Evolutionary conservation across 2,113 vertebrate genomes (phyloP).

Genomic region (Carettochelys insculpta): DNA sequence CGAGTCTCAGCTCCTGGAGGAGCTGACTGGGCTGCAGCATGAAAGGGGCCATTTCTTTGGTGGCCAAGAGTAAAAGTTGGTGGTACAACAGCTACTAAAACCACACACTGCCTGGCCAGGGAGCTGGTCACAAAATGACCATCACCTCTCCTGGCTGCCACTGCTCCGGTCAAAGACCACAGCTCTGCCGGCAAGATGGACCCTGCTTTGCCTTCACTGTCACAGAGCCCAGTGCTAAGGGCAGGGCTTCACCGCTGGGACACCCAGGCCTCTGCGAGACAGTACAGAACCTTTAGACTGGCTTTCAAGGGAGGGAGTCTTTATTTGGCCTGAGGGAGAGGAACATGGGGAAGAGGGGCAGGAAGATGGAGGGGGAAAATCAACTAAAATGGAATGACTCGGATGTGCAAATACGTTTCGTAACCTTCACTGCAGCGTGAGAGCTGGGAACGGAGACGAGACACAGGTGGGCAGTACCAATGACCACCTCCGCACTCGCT

Average conservation of each 20-base stretch:
- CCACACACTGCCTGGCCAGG: too few relatives aligned
- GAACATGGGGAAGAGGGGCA: not conserved
- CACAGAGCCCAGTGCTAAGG: too few relatives aligned
- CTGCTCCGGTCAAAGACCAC: not conserved
- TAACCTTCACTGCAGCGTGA: slow-evolving; percentile 42
- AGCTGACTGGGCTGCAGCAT: not conserved
- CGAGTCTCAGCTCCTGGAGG: not conserved
- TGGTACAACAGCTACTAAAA: not conserved
- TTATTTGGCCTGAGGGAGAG: slow-evolving; percentile 78
- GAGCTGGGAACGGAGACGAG: slow-evolving; percentile 38
- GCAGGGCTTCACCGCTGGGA: slow-evolving; percentile 29
- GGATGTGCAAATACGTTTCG: slow-evolving; percentile 68
- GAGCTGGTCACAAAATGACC: not conserved
- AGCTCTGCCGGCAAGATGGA: not conserved
- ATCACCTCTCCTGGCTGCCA: not conserved
- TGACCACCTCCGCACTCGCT: slow-evolving; percentile 38
- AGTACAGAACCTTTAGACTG: slow-evolving; percentile 62
- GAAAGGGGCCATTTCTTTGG: not conserved
- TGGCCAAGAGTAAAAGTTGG: not conserved
- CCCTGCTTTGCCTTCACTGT: too few relatives aligned
- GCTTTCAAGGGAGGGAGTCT: slow-evolving; percentile 72
- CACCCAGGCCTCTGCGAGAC: slow-evolving; percentile 72
- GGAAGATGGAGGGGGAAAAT: slow-evolving; percentile 22
- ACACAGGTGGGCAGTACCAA: slow-evolving; percentile 55
- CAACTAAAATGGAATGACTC: slow-evolving; percentile 72